phyloP scores from a whole-genome alignment of 2,888 invertebrate genomes.

The Caenorhabditis zanzibari region DNA sequence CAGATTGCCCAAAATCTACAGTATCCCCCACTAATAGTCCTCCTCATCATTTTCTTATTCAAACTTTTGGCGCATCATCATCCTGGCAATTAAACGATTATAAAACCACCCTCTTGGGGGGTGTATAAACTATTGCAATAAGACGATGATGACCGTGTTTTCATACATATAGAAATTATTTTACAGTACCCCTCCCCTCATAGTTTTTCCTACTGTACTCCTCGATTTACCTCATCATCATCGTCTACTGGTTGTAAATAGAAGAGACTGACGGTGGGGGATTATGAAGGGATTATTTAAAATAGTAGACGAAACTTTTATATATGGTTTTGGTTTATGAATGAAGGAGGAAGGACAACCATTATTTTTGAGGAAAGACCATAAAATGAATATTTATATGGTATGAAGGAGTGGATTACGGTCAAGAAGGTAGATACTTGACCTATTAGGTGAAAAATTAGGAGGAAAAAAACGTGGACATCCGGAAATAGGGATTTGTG shows the following conservation, averaged over 20 bases:
- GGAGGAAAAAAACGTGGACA: no score
- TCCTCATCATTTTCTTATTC: neutral
- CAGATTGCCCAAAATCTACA: neutral
- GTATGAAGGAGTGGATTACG: neutral
- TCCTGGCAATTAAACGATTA: slow-evolving; percentile 28
- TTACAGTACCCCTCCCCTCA: slow-evolving; percentile 22
- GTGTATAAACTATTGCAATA: neutral
- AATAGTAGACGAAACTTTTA: slow-evolving; percentile 9
- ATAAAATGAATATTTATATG: slow-evolving; percentile 1
- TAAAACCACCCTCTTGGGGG: slow-evolving; percentile 8
- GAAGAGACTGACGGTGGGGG: slow-evolving; percentile 8
- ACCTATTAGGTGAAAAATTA: neutral
- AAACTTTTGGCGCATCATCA: slow-evolving; percentile 7
- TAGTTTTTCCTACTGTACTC: slow-evolving; percentile 27
- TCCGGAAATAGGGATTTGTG: no score
- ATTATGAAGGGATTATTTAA: slow-evolving; percentile 38
- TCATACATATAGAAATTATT: slow-evolving; percentile 18
- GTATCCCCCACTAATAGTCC: neutral
- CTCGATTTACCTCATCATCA: slow-evolving; percentile 40
- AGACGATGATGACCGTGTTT: slow-evolving; percentile 37
- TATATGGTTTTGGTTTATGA: slow-evolving; percentile 10
- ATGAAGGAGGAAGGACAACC: neutral
- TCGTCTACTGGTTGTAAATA: slow-evolving; percentile 41
- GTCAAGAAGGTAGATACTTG: neutral
- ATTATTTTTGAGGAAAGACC: neutral